Conservation (phyloP, 2,113 vertebrate species). For the Monopterus albus region DNA sequence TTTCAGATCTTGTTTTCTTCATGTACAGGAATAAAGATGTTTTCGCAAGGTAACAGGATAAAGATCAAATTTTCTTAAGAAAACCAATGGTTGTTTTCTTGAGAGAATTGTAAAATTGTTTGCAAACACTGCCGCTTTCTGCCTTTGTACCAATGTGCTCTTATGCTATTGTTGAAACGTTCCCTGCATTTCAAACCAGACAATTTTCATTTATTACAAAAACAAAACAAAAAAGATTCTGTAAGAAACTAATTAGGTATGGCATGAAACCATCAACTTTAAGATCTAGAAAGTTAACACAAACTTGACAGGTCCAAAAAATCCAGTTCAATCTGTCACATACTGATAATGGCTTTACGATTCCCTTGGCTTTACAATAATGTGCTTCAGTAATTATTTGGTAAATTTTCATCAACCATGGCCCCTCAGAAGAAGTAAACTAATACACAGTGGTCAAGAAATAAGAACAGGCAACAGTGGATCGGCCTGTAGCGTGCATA, state of each 20-base stretch:
- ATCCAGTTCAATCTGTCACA: neutral
- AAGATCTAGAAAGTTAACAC: neutral
- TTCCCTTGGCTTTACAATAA: slow-evolving; percentile 75
- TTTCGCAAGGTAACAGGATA: too few species aligned
- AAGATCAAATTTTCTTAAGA: neutral
- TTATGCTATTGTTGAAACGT: neutral
- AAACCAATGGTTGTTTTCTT: neutral
- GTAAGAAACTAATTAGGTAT: neutral
- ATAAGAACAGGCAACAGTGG: slow-evolving; percentile 38
- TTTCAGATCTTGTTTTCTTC: too few species aligned
- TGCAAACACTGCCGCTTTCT: neutral
- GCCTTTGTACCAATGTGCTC: neutral
- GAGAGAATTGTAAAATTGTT: too few species aligned
- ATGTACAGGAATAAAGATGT: too few species aligned
- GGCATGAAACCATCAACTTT: neutral
- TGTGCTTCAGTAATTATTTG: slow-evolving; percentile 73
- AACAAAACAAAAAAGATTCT: neutral
- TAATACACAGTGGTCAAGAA: slow-evolving; percentile 1
- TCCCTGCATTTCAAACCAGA: neutral
- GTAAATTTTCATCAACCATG: slow-evolving; percentile 16
- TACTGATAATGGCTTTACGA: slow-evolving; percentile 70
- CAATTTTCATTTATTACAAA: neutral
- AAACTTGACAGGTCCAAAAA: neutral
- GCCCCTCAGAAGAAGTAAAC: slow-evolving; percentile 6
- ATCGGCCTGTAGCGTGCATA: neutral